Base-by-base conservation (phyloP, 2,113 vertebrate species). In the Corvus moneduloides region DNA sequence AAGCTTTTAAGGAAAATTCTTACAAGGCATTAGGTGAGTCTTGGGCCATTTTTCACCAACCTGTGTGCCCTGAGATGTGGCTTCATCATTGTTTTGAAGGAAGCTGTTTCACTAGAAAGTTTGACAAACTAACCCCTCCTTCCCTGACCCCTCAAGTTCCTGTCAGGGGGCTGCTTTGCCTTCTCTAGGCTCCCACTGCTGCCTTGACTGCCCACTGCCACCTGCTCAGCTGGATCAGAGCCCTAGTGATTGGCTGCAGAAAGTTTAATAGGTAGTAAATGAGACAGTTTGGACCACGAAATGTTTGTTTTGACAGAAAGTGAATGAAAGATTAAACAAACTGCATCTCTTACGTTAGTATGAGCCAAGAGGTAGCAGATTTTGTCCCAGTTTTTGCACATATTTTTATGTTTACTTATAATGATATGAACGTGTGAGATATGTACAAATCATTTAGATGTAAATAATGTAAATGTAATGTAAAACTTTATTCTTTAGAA, bases 71-170 rank as follows among this genome's bases (percentile, higher is more conserved):
- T 7, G 6, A 55, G 30, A 19, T 4, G 1, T 28, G 16, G 9
- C 59, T 68, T 67, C 39, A 21, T 20, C 41, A 10, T 20, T 3
- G 0, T 44, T 89, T 10, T 0, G 4, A 64, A 46, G 49, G 6
- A 73, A 73, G 17, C 2, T 39, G 7, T 39, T 88, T 24, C 27
- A 9, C 17, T 17, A 9, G 33, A 37, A 71, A 21, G 2, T 33
- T 13, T 11, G 21, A 10, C 0, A 0, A 83, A 39, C 5, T 20
- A 80, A 18, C 6, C 2, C 7, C 22, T 76, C 11, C 16, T 39
- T 63, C 54, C 5, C 2, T 27, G 2, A 3, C 8, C 20, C n/a
- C 21, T 35, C 22, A 21, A 3, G 16, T 8, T 43, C 16, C 35
- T 33, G 0, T 4, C 17, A 11, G 22, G 12, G 13, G 13, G 27